Evolutionary conservation across 2,797 vertebrate species (phyloP), one percentile per base, ranked within the genome.

Genomic region (Carapus acus): DNA sequence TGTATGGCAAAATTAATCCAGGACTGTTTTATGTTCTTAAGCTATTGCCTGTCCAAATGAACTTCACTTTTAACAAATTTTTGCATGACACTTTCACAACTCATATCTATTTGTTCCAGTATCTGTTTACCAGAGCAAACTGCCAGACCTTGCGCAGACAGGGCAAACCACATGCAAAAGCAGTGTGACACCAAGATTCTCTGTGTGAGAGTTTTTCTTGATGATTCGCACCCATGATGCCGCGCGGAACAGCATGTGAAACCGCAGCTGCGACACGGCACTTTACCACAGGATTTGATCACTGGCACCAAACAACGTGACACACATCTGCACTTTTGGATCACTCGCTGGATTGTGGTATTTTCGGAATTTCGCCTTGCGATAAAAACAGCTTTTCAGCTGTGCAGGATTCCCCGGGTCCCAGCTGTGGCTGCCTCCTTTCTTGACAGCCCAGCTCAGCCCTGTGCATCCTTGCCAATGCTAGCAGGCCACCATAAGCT

Each of bases 91-190:
- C 6, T 29, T 36, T 19, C 6, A 5, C 18, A 18, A 38, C 43
- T 62, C 16, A 15, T 23, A 24, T 64, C 58, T 50, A 38, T 53
- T 73, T 67, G 60, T 41, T 19, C 16, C 52, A 22, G 57, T 27
- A 39, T 21, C 20, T 56, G 38, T 8, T 51, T 43, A 17, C 4
- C 11, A 7, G 41, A 21, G 50, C 43, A n/a, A n/a, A n/a, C n/a
- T n/a, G n/a, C n/a, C n/a, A n/a, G n/a, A n/a, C n/a, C n/a, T n/a
- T n/a, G n/a, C n/a, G n/a, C n/a, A 37, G 34, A 53, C 57, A 37
- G 52, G 21, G 6, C 24, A 56, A 50, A 69, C 67, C 41, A 67
- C n/a, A 63, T 51, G 65, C 63, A 43, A 7, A 65, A 48, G 59
- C 54, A 11, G 37, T 1, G 9, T 38, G 37, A 59, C 68, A 48